A percentile compares a stretch with the other conserved stretches of the same genome.
phyloP scores from a whole-genome alignment of 2,113 vertebrate genomes.

The Sphaerodactylus townsendi region DNA sequence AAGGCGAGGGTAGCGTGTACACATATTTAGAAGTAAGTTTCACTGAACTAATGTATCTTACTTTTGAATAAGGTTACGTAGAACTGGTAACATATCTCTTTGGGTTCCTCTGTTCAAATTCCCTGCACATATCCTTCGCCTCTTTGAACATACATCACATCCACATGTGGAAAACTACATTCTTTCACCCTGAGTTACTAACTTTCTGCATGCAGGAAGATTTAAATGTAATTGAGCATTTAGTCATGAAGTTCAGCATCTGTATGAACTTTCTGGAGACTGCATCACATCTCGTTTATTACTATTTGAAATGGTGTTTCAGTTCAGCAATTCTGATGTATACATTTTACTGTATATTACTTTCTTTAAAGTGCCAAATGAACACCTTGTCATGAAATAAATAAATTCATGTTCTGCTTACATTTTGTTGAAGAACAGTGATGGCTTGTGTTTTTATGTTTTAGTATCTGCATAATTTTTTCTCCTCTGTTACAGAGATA shows the following conservation, averaged over 20 bases:
- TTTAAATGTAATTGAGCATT: background rate
- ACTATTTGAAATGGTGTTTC: no score
- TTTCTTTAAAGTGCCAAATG: background rate
- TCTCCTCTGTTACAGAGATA: constrained; percentile 72
- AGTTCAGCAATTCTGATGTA: no score
- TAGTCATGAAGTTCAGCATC: background rate
- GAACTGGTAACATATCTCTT: no score
- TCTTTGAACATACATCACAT: no score
- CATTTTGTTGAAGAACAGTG: background rate
- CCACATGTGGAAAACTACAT: no score
- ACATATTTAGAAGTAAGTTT: no score
- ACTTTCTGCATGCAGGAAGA: background rate
- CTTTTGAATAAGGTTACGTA: no score
- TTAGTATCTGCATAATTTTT: background rate
- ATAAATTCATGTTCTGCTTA: background rate
- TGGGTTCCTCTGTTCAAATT: no score
- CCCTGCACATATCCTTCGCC: no score
- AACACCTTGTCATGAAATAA: background rate
- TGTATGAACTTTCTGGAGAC: background rate
- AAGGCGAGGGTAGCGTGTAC: no score
- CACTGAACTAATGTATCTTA: no score
- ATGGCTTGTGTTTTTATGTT: background rate
- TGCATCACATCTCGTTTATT: no score
- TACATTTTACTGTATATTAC: background rate
- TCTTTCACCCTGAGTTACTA: background rate